phyloP scores from a whole-genome alignment of 1,140 invertebrate species.

The Atta texana region DNA sequence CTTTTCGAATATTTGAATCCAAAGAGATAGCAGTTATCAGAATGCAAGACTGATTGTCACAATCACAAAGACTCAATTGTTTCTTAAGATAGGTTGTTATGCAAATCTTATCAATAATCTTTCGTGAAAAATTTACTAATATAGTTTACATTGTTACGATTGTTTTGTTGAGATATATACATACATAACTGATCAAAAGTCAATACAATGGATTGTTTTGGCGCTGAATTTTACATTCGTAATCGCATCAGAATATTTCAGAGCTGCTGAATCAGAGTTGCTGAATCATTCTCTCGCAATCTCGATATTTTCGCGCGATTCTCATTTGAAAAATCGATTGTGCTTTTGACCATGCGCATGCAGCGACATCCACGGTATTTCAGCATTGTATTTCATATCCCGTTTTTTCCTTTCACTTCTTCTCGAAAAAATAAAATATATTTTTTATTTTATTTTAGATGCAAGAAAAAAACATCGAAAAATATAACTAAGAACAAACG shows the following conservation, averaged over 20 bases:
- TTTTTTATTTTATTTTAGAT: background rate
- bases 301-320: slow-evolving; percentile 36
- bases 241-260: background rate
- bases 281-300: slow-evolving; percentile 7
- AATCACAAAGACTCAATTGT: background rate
- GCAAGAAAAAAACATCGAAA: background rate
- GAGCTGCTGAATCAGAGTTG: background rate
- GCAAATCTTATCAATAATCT: background rate
- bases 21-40: background rate
- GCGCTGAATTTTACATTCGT: background rate
- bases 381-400: background rate
- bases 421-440: background rate
- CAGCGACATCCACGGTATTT: background rate
- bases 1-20: background rate
- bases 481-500: background rate
- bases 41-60: background rate
- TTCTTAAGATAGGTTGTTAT: background rate
- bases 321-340: slow-evolving; percentile 37
- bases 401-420: background rate
- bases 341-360: slow-evolving; percentile 11
- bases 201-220: background rate
- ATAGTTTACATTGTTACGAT: background rate
- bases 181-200: background rate
- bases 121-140: background rate
- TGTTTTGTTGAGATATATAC: background rate